Evolutionary conservation across 2,888 invertebrate genomes (phyloP), one percentile per base, ranked within the genome.

Genomic region (Onthophagus sagittarius): DNA sequence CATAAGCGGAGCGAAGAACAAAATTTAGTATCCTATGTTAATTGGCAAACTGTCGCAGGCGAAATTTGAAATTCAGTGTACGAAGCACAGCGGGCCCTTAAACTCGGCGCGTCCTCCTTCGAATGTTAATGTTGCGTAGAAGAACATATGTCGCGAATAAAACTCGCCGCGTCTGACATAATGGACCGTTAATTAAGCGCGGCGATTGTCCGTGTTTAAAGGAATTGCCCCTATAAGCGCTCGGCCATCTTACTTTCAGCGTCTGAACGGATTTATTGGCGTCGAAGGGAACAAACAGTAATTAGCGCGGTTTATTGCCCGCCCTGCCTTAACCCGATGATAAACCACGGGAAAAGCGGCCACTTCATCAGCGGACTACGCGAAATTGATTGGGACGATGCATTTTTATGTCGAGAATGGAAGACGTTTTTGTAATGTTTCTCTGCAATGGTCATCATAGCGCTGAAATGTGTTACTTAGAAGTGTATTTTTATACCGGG

Each of bases 71-170:
- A 75, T 73, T 75, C 71, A 72, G 71, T 23, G 71, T 73, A 73
- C 69, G 71, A 63, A 73, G 75, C 73, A 76, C 78, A 79, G 78
- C 78, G 69, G 78, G 78, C 78, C 78, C 78, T 79, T 79, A 79
- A 65, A 9, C n/a, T 62, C 63, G 63, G 63, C 31, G 39, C 33
- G 15, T 32, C 72, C 75, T 70, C 65, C 23, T 23, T 23, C 71
- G 62, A 69, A 74, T 74, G 71, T 73, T 72, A 72, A 76, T 76
- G 70, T 69, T 72, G 72, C 64, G 9, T 15, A 73, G 74, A 72
- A 71, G 73, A 32, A 67, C 62, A 71, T 76, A 77, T 77, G 77
- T 77, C 74, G 73, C 71, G 74, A 75, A 76, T 77, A 77, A 77
- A 77, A 73, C 74, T 75, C 15, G 15, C 72, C 69, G 39, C 75